These are phyloP conservation scores for Chiloscyllium plagiosum DNA, from an alignment of 2,113 vertebrate genomes.

Conservation along the genomic window DNA sequence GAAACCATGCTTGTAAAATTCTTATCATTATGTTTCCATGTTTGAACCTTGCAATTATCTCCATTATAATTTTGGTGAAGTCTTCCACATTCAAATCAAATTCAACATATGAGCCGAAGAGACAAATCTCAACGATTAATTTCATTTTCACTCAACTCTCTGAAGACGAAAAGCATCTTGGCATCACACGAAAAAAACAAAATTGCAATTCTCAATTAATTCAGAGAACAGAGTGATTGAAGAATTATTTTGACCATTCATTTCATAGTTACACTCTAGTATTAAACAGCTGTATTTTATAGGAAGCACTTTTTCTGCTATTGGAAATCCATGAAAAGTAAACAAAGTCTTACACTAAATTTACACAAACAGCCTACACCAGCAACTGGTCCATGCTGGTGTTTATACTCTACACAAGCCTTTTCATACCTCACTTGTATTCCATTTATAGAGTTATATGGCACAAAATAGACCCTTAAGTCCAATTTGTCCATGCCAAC, in stretches of 20 bases:
- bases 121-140: neutral
- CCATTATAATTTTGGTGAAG: neutral
- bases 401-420: neutral
- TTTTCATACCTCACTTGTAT: neutral
- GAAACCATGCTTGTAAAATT: neutral
- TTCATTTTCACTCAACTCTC: constrained; percentile 19
- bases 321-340: neutral
- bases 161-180: neutral
- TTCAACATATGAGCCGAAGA: neutral
- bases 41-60: neutral
- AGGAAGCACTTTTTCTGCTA: neutral
- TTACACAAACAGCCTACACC: neutral
- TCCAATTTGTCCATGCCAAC: too few species aligned
- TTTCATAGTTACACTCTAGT: neutral
- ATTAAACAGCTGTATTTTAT: neutral
- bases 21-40: neutral
- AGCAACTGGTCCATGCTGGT: neutral
- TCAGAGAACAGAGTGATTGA: neutral
- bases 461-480: too few species aligned
- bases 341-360: neutral
- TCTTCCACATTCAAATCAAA: neutral
- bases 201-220: neutral
- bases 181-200: neutral
- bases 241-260: neutral
- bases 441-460: neutral